Base-by-base conservation (phyloP, 2,797 vertebrate species). In the Rhincodon typus region DNA sequence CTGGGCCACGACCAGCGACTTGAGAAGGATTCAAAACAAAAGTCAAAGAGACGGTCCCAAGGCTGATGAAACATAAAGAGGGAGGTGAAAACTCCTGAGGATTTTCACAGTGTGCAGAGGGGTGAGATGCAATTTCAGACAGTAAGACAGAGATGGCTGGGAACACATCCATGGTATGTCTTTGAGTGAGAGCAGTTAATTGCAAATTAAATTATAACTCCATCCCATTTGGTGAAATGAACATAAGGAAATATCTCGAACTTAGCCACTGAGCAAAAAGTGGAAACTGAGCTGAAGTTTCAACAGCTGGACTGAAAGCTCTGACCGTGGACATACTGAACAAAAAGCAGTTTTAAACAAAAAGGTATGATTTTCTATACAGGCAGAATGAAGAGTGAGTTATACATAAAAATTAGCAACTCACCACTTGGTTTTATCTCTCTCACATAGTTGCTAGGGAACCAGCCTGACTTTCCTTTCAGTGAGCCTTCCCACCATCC, bases 401-500 rank as follows among this genome's bases (percentile, higher is more conserved):
- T 84, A 42, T 84, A 25, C 70, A n/a, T 7, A 66, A 0, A 38
- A 0, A 3, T 27, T 10, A 62, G 12, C 95, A 38, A 97, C 99
- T 99, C 97, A 99, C 99, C 99, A 1, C 98, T 98, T 96, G 98
- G 96, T 97, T 99, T 99, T 97, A 99, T 96, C 97, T 99, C 99
- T 95, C 99, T 98, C 96, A 99, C 99, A 57, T 99, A 99, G 98
- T 99, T 99, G 97, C 99, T 99, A 96, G 99, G 99, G 97, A 99
- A 99, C 99, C 99, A 99, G 96, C 99, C 99, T 0, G 98, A 99
- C 98, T 97, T 98, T 96, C 99, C 98, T 94, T 98, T 98, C 96
- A 99, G 97, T 0, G 97, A 97, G 62, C 99, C 99, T 98, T 99
- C 99, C 99, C 99, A 99, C 99, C 99, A 99, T 96, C 99, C 99